Base-by-base conservation (phyloP, 2,797 vertebrate genomes). In the Pseudotriccus pelzelni region DNA sequence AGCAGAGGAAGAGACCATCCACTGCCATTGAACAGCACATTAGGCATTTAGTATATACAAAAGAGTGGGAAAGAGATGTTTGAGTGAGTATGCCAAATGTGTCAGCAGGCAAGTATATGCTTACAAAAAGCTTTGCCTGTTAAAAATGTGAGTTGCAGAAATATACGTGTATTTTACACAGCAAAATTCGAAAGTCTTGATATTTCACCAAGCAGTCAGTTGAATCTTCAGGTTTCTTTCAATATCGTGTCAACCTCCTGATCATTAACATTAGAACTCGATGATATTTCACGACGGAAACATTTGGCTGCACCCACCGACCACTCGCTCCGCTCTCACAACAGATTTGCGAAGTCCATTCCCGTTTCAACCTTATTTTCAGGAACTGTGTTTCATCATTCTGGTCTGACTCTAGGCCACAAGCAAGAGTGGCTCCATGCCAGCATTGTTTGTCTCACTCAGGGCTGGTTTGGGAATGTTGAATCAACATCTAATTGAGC, bases 401-500 rank as follows among this genome's bases (percentile, higher is more conserved):
- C 52, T 85, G 17, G 17, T 37, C 64, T 69, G 79, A 60, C 58
- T 83, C 69, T 83, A 79, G 86, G 74, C 85, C 88, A 86, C 78
- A 76, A 81, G 72, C 67, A 91, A 52, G 67, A 59, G 67, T 56
- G 94, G 84, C 76, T 49, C 28, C 68, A 23, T 43, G 86, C 87
- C 94, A 88, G 34, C n/a, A n/a, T 27, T 92, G 87, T 94, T 91
- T 95, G 58, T 93, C 73, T 95, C 84, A 64, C 60, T 82, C 58
- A 87, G 75, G 53, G 55, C 39, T 94, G 74, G n/a, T 88, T 77
- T 92, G 78, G 75, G 52, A 82, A 87, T 8, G 34, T 78, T 95
- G 78, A 90, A 79, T 92, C 92, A 92, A 96, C 92, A 95, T 88
- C 92, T 92, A 94, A 96, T 90, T 88, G 91, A 96, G 87, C 91